Base-by-base conservation (phyloP, 2,888 invertebrate genomes). In the Himalopsyche anomala region DNA sequence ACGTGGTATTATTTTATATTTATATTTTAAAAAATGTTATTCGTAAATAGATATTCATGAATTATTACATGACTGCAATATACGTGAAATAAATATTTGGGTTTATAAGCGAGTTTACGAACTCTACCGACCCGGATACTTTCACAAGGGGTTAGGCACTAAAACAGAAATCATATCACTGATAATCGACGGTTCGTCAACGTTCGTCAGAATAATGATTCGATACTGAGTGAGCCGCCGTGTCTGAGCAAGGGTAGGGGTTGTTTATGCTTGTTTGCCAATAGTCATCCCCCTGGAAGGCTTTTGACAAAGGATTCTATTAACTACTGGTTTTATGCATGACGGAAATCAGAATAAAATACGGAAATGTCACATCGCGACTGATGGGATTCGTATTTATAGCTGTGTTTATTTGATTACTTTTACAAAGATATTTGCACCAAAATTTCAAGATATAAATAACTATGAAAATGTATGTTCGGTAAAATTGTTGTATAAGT, bases 111-210 rank as follows among this genome's bases (percentile, higher is more conserved):
- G 62, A 62, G 28, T 8, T 62, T 62, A 62, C 62, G 11, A 62
- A 28, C 62, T 62, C 62, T 62, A 19, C 80, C 80, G 80, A 80
- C 80, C 80, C 80, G 80, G n/a, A 80, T 80, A 42, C 38, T 80
- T 80, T 80, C 80, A 80, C 40, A 62, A 62, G 62, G 62, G 62
- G 62, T 19, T 62, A 19, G 19, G 28, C 62, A 28, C 62, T 62
- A 84, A 38, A 51, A 80, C 80, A 80, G 15, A 36, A 84, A 84
- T 84, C 84, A 84, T 80, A 84, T 51, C 84, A 80, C 45, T 40
- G 84, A 84, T 84, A 79, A 84, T 84, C 84, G 80, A 38, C 80
- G 19, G 62, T 62, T 62, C 28, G 62, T 62, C 62, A 83, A 84
- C 28, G 62, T 62, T 62, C 19, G 62, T 62, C 62, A 11, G 62